phyloP scores from a whole-genome alignment of 2,888 invertebrate species.

The Morinoia aosen region DNA sequence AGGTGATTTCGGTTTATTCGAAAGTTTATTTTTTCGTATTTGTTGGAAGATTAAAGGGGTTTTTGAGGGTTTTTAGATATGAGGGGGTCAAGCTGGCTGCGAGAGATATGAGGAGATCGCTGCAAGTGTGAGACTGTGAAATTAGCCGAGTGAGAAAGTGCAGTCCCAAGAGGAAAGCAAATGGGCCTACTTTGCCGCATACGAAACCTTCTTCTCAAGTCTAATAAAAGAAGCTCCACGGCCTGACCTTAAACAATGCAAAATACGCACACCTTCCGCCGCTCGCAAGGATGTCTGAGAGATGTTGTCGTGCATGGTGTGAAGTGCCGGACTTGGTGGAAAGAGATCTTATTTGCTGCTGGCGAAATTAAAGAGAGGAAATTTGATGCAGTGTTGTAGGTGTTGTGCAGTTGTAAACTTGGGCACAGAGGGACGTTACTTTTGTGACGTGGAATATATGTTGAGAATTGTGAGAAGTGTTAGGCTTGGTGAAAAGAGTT shows the following conservation, averaged over 20 bases:
- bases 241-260: constrained; percentile 39
- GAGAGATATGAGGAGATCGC: constrained; percentile 36
- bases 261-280: neutral
- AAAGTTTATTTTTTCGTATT: constrained; percentile 54
- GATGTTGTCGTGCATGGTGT: neutral
- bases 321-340: neutral
- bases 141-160: constrained; percentile 53
- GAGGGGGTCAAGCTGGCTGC: constrained; percentile 42
- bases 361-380: no score
- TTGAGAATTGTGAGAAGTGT: no score
- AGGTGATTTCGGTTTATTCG: constrained; percentile 55
- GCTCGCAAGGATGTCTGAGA: neutral
- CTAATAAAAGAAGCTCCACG: constrained; percentile 24
- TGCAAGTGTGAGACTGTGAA: constrained; percentile 52
- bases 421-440: no score
- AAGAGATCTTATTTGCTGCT: no score
- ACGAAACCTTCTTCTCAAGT: constrained; percentile 39
- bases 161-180: constrained; percentile 18
- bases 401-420: no score
- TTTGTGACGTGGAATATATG: no score
- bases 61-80: constrained; percentile 42
- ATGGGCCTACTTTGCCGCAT: constrained; percentile 44
- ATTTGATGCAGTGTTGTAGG: no score
- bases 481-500: no score
- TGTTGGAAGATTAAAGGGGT: constrained; percentile 45